Conservation (phyloP, 2,113 vertebrate species). For the Salvelinus namaycush region DNA sequence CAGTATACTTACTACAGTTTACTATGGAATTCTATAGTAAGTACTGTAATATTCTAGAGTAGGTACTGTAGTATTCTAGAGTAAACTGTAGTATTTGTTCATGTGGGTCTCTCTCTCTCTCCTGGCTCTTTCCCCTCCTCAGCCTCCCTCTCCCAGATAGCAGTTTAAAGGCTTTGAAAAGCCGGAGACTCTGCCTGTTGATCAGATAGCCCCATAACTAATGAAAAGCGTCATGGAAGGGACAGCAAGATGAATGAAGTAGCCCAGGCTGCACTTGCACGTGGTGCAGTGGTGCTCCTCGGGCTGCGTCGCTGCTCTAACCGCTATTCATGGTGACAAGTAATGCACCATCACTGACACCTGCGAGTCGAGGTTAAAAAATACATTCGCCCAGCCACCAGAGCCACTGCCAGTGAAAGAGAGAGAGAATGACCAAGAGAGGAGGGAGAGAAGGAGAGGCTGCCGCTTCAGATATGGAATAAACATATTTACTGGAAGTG, state of each 20-base stretch:
- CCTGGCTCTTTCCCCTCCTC: conserved; percentile 46
- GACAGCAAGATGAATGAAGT: conserved; percentile 99
- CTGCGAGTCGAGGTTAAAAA: conserved; percentile 93
- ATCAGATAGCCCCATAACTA: conserved; percentile 92
- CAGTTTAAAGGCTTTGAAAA: conserved; percentile 51
- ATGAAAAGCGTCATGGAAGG: conserved; percentile 91
- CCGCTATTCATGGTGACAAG: conserved; percentile 91
- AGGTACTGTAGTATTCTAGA: too few species aligned
- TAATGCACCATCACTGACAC: conserved; percentile 85
- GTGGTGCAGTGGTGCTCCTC: conserved; percentile 73
- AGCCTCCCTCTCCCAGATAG: conserved; percentile 10
- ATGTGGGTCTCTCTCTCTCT: conserved; percentile 40
- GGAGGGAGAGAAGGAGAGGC: conserved; percentile 24
- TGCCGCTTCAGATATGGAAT: conserved; percentile 46
- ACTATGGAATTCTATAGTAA: too few species aligned
- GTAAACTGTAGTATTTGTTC: too few species aligned
- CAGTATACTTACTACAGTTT: too few species aligned
- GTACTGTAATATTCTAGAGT: too few species aligned
- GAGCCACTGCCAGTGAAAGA: conserved; percentile 39
- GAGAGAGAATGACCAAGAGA: conserved; percentile 18
- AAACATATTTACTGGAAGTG: conserved; percentile 63
- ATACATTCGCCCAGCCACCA: conserved; percentile 74
- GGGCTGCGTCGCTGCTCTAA: conserved; percentile 81
- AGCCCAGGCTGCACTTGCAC: conserved; percentile 76
- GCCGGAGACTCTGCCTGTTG: conserved; percentile 69